These are phyloP conservation scores for Rotaria sp. DNA, from an alignment of 2,888 invertebrate species.

Conservation along the genomic window DNA sequence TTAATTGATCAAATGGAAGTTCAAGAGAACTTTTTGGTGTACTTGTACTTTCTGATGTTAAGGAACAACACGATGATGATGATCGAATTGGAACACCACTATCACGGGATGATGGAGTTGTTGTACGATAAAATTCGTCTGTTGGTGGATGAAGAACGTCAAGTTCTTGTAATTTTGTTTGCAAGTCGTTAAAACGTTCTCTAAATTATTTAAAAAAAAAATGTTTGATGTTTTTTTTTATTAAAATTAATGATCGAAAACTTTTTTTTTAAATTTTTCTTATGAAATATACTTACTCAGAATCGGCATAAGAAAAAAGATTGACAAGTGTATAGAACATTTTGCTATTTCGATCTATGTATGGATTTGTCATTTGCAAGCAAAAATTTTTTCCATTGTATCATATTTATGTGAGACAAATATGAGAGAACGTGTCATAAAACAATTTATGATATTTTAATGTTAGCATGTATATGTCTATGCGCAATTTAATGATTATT, in stretches of 20 bases:
- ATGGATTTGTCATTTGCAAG: neutral
- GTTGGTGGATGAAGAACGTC: neutral
- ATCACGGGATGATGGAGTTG: neutral
- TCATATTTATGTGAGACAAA: neutral
- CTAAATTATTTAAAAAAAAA: neutral
- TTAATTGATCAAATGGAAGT: neutral
- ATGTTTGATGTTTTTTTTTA: neutral
- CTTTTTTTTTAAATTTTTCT: too few species aligned
- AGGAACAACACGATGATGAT: neutral
- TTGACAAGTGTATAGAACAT: conserved; percentile 1
- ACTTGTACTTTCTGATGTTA: neutral
- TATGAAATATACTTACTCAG: neutral
- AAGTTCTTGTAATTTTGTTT: neutral
- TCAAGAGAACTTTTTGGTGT: neutral
- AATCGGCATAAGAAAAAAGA: neutral
- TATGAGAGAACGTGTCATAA: neutral
- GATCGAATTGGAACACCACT: neutral
- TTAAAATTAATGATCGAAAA: too few species aligned
- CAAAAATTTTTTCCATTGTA: neutral
- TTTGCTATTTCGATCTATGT: neutral
- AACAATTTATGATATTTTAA: conserved; percentile 20
- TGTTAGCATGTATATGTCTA: neutral
- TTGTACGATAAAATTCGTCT: neutral
- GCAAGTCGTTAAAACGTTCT: conserved; percentile 9
- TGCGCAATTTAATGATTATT: neutral